phyloP scores from a whole-genome alignment of 2,113 vertebrate genomes.

The Plecotus auritus region DNA sequence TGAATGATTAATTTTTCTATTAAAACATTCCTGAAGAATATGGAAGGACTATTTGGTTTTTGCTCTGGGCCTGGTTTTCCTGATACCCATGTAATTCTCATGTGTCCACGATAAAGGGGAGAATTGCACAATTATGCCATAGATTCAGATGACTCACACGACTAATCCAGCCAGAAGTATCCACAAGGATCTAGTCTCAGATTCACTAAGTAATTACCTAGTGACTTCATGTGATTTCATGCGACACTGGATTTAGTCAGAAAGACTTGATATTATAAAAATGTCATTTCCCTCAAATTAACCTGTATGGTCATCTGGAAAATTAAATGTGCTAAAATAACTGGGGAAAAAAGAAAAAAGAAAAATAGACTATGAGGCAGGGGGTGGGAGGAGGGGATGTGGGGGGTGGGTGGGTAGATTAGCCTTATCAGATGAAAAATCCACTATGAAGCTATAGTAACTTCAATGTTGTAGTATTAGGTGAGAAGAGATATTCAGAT shows the following conservation, averaged over 20 bases:
- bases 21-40: constrained; percentile 36
- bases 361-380: neutral
- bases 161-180: neutral
- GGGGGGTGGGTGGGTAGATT: no score
- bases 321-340: neutral
- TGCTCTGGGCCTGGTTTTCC: neutral
- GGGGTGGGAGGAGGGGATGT: no score
- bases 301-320: neutral
- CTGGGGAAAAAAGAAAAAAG: neutral
- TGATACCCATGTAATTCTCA: neutral
- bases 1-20: constrained; percentile 45
- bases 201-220: neutral
- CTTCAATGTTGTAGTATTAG: neutral
- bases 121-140: neutral
- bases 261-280: neutral
- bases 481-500: neutral
- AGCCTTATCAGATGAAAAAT: neutral
- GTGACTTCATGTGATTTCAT: neutral
- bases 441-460: neutral
- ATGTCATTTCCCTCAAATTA: neutral
- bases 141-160: neutral
- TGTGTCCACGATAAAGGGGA: neutral
- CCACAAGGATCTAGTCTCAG: neutral
- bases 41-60: neutral
- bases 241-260: neutral